Base-by-base conservation (phyloP, 2,797 vertebrate species). In the Anabacerthia variegaticeps region DNA sequence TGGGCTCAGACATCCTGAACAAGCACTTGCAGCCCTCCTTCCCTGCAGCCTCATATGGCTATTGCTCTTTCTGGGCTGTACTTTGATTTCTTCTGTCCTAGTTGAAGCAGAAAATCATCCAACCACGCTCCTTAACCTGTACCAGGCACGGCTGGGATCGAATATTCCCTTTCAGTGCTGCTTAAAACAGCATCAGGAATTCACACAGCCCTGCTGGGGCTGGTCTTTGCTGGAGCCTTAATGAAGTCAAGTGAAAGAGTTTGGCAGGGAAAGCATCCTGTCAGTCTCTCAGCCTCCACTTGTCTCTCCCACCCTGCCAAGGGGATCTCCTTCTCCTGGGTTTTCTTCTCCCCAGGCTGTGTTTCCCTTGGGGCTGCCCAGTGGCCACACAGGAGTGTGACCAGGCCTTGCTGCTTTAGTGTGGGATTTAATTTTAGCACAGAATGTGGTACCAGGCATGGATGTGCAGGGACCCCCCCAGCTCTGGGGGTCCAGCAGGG, bases 301-400 rank as follows among this genome's bases (percentile, higher is more conserved):
- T 37, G 36, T 1, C 37, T 12, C 10, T 20, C 49, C 37, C 0
- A 0, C 15, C 27, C 65, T 54, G 43, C 58, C 13, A 0, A 22
- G 41, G 32, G 34, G 12, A 44, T 34, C 28, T 43, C 32, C 59
- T 56, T 52, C 0, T 1, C 65, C 46, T 3, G 2, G 15, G 9
- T 27, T 54, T 39, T 46, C 62, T 27, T 19, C 37, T 66, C 61
- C 8, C 6, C 20, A 3, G 0, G 2, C 46, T 2, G 0, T 48
- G 14, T 16, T 68, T 18, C 56, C 46, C 62, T 39, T 4, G 61
- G 14, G 26, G 28, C 41, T 26, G 14, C 66, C 20, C 0, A 0
- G 3, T 17, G 39, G 6, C n/a, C 10, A 2, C 1, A 0, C 20
- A 12, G 62, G 54, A 41, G 39, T 1, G 3, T 2, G 36, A 5